Conservation (phyloP, 2,888 invertebrate genomes). For the Pasiphila rectangulata region DNA sequence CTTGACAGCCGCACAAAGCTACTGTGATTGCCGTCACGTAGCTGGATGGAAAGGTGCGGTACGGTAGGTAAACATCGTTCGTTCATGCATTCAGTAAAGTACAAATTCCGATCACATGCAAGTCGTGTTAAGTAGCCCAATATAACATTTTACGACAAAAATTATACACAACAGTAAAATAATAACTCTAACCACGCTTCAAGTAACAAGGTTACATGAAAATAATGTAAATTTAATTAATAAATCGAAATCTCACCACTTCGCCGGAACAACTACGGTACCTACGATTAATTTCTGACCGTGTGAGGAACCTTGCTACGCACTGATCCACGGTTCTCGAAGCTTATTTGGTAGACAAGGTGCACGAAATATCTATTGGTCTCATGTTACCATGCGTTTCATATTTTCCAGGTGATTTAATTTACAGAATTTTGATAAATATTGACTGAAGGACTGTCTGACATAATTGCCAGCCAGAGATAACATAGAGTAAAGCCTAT, state of each 20-base stretch:
- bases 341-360: constrained; percentile 44
- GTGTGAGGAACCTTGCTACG: constrained; percentile 32
- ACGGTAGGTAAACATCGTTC: constrained; percentile 42
- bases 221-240: neutral
- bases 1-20: constrained; percentile 36
- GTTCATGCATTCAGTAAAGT: constrained; percentile 34
- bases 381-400: constrained; percentile 69
- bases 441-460: neutral
- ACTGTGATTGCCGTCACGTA: constrained; percentile 58
- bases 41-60: constrained; percentile 23
- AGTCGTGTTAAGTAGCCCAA: constrained; percentile 15
- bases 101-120: constrained; percentile 32
- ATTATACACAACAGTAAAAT: constrained; percentile 1
- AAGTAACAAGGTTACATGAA: neutral
- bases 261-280: constrained; percentile 45
- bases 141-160: constrained; percentile 3
- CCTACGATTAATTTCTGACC: constrained; percentile 35
- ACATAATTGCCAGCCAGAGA: no score
- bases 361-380: constrained; percentile 42
- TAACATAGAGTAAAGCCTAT: no score
- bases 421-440: constrained; percentile 62
- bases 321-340: constrained; percentile 35
- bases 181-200: neutral
- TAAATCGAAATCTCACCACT: constrained; percentile 43
- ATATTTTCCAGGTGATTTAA: constrained; percentile 61